These are phyloP conservation scores for Hemistola chrysoprasaria DNA, from an alignment of 2,888 invertebrate species.

Conservation along the genomic window DNA sequence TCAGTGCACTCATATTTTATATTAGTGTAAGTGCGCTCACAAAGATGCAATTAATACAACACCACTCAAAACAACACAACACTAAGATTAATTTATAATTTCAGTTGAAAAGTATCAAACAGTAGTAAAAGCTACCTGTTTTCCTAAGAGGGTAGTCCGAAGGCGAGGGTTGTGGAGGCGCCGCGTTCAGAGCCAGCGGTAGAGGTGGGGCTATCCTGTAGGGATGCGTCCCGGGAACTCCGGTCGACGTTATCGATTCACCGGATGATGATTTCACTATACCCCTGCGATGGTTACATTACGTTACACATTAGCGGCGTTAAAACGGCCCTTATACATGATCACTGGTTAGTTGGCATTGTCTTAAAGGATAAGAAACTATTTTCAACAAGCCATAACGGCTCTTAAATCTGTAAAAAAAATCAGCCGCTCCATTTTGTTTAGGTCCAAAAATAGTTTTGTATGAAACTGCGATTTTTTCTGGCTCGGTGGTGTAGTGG, in stretches of 20 bases:
- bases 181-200: conserved; percentile 59
- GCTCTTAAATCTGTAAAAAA: too few species aligned
- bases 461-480: too few species aligned
- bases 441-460: too few species aligned
- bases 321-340: too few species aligned
- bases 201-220: conserved; percentile 86
- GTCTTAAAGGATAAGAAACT: too few species aligned
- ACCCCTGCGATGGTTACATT: conserved; percentile 64
- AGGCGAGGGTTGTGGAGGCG: conserved; percentile 60
- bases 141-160: conserved; percentile 95
- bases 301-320: background rate
- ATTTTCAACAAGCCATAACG: too few species aligned
- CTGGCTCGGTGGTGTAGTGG: too few species aligned
- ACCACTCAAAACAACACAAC: background rate
- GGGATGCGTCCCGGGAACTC: conserved; percentile 84
- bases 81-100: conserved; percentile 1
- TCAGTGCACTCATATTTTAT: too few species aligned
- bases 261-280: conserved; percentile 85
- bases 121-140: conserved; percentile 87
- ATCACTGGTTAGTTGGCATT: too few species aligned
- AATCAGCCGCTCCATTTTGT: too few species aligned
- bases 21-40: too few species aligned
- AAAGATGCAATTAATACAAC: background rate
- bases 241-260: conserved; percentile 82
- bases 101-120: too few species aligned